Conservation (phyloP, 2,113 vertebrate species). For the Numida meleagris region DNA sequence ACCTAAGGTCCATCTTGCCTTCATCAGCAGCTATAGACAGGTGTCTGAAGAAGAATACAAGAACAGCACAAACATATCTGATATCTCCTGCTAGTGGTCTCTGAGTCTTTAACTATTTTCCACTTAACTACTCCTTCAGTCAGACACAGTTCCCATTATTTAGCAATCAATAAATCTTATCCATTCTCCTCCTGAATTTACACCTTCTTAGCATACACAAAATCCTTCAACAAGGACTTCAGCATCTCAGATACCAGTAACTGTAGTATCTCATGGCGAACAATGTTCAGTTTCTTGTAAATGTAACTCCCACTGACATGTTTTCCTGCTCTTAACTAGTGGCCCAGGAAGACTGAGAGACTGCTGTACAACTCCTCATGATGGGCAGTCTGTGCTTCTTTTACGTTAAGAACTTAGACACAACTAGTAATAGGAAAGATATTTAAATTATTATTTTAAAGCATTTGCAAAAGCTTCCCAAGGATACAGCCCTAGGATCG, state of each 20-base stretch:
- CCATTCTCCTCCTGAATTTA: background rate
- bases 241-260: background rate
- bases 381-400: background rate
- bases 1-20: background rate
- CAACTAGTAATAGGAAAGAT: background rate
- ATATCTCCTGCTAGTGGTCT: background rate
- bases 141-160: background rate
- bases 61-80: background rate
- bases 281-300: background rate
- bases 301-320: background rate
- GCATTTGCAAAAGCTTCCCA: background rate
- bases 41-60: background rate
- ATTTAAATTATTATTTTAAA: background rate
- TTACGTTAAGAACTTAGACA: background rate
- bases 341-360: background rate
- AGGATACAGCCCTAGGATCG: background rate
- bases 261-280: background rate
- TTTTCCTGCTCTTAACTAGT: background rate
- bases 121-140: background rate
- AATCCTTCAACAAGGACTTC: background rate
- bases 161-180: background rate
- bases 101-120: background rate
- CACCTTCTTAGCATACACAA: background rate
- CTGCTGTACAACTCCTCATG: background rate
- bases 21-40: background rate